phyloP scores from a whole-genome alignment of 1,140 invertebrate species.

The Danaus plexippus region DNA sequence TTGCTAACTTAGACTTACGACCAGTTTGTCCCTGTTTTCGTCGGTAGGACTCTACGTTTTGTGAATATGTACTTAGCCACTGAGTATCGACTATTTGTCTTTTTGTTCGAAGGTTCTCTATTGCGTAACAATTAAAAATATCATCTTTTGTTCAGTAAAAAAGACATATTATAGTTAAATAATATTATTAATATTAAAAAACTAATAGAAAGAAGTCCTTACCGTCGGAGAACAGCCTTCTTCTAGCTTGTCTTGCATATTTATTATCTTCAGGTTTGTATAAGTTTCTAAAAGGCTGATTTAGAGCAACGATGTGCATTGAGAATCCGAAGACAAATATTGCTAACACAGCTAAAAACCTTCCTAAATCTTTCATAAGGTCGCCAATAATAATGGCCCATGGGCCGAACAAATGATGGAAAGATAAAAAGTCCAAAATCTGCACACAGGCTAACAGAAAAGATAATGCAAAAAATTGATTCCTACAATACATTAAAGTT shows the following conservation, averaged over 20 bases:
- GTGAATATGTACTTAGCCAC: constrained; percentile 43
- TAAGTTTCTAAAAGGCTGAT: constrained; percentile 89
- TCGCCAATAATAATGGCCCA: constrained; percentile 96
- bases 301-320: constrained; percentile 95
- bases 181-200: background rate
- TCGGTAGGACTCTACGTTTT: constrained; percentile 61
- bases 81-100: constrained; percentile 56
- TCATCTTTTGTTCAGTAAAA: background rate
- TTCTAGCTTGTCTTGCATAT: constrained; percentile 63
- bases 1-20: constrained; percentile 67
- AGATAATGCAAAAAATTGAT: constrained; percentile 96
- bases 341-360: constrained; percentile 96
- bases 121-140: constrained; percentile 30
- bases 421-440: constrained; percentile 96
- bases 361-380: constrained; percentile 91
- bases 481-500: constrained; percentile 90
- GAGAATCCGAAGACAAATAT: constrained; percentile 99
- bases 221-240: constrained; percentile 83
- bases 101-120: constrained; percentile 61
- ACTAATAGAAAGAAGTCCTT: constrained; percentile 45
- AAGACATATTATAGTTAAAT: too few relatives aligned
- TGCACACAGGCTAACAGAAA: constrained; percentile 97
- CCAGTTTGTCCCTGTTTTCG: constrained; percentile 66
- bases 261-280: constrained; percentile 72
- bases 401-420: constrained; percentile 98